These are phyloP conservation scores for Brachynemurus nebulosus DNA, from an alignment of 2,888 invertebrate genomes.

Conservation along the genomic window DNA sequence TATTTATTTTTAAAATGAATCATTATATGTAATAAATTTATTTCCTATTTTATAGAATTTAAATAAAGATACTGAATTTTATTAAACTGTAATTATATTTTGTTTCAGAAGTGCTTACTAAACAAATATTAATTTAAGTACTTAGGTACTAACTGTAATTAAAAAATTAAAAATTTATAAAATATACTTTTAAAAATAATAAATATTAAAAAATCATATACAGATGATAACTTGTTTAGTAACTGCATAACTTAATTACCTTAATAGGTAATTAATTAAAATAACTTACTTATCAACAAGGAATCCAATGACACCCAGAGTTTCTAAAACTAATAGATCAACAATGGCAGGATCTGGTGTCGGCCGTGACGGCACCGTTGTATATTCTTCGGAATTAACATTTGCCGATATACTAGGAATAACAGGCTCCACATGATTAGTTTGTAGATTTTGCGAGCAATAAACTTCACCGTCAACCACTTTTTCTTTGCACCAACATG, in stretches of 20 bases:
- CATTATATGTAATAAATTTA: no score
- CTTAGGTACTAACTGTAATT: no score
- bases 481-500: conserved; percentile 60
- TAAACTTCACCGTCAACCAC: conserved; percentile 37
- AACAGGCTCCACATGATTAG: conserved; percentile 13
- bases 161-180: no score
- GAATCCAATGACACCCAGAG: conserved; percentile 62
- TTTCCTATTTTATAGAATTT: no score
- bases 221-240: no score
- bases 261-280: conserved; percentile 8
- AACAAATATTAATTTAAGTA: no score
- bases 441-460: conserved; percentile 25
- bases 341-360: conserved; percentile 36
- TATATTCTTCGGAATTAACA: neutral
- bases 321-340: conserved; percentile 66
- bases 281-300: conserved; percentile 68
- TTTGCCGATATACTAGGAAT: neutral
- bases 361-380: conserved; percentile 10
- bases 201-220: no score
- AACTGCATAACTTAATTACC: conserved; percentile 8
- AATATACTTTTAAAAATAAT: no score
- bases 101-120: no score
- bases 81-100: no score
- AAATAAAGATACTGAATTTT: no score
- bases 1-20: no score